Percentiles rank a stretch among this genome's conserved stretches.
phyloP scores from a whole-genome alignment of 1,140 invertebrate genomes.

The Lasioglossum baleicum region DNA sequence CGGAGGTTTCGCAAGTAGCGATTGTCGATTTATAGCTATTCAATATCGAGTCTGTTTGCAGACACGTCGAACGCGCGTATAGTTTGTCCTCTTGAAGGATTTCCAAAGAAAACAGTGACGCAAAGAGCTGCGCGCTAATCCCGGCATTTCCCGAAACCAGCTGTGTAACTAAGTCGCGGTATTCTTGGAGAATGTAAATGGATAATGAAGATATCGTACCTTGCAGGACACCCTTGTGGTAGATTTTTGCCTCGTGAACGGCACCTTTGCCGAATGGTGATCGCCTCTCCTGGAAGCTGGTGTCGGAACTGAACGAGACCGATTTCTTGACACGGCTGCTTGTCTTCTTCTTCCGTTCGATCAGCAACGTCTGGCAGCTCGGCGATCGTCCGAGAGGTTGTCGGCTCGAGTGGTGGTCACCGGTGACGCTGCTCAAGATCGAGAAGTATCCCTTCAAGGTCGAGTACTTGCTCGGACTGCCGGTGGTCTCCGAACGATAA shows the following conservation, averaged over 20 bases:
- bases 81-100: conserved; percentile 12
- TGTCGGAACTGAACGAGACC: conserved; percentile 76
- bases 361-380: conserved; percentile 52
- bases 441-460: conserved; percentile 3
- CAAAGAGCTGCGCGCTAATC: background rate
- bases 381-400: conserved; percentile 49
- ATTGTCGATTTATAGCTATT: background rate
- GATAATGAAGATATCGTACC: conserved; percentile 49
- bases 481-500: background rate
- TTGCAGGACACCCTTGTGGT: conserved; percentile 74
- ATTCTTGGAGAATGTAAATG: background rate
- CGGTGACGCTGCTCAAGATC: conserved; percentile 12
- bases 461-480: background rate
- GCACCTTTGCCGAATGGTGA: conserved; percentile 57
- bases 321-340: conserved; percentile 68
- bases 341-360: conserved; percentile 59
- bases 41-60: background rate
- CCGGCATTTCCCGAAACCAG: background rate
- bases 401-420: background rate
- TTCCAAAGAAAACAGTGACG: conserved; percentile 24
- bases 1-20: too few species aligned
- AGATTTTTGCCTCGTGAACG: conserved; percentile 75
- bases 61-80: background rate
- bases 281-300: conserved; percentile 70
- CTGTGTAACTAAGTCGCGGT: background rate